Base-by-base conservation (phyloP, 2,888 invertebrate genomes). In the Timema podura region DNA sequence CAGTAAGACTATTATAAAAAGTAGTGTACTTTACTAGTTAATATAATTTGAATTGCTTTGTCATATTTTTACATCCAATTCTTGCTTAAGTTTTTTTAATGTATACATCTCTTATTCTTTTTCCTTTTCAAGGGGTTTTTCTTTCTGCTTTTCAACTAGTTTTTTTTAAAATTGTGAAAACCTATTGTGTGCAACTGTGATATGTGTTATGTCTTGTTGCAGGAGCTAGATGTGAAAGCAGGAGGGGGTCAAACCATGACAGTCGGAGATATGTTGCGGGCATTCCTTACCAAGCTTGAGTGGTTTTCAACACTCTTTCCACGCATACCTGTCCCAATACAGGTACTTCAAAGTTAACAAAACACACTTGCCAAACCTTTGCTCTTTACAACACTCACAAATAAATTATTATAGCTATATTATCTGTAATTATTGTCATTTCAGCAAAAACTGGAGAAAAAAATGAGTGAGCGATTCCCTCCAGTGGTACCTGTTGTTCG, bases 251-350 rank as follows among this genome's bases (percentile, higher is more conserved):
- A 96, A 81, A 84, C 85, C 70, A 93, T 97, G 86, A 92, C 92
- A 44, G 92, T 99, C 70, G 99, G 99, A 0, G 92, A 93, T 76
- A 91, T 98, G 84, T 86, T 94, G 15, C 88, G 95, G 59, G 95
- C 96, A 80, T 95, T 95, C 87, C 86, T 98, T 68, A 91, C 94
- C 71, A 97, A 98, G 80, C 85, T 99, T 71, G 99, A 99, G 80
- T 99, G 99, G 98, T 99, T 97, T 83, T 95, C 95, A 59, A 99
- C 99, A 0, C 85, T 99, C 16, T 99, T 99, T 80, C 99, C 99
- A 0, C 87, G 99, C 75, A 98, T 99, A 81, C 99, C 99, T 0
- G 98, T 99, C 72, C 98, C 98, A 45, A 97, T 98, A 77, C 87
- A 88, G 81, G 80, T 81, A 76, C 10, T 10, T n/a, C n/a, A 46